Conservation (phyloP, 2,113 vertebrate species). For the Athene noctua region DNA sequence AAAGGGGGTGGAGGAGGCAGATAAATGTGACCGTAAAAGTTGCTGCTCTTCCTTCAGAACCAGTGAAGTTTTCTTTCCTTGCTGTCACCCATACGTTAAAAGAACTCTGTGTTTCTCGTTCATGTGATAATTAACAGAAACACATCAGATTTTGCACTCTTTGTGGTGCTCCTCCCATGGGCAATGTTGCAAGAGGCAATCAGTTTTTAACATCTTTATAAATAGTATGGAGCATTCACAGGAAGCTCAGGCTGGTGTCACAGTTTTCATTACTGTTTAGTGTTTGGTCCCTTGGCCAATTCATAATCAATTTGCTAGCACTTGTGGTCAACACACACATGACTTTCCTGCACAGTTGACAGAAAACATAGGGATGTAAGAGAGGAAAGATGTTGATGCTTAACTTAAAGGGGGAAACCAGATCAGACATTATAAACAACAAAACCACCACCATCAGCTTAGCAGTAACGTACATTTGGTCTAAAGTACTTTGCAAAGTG, state of each 20-base stretch:
- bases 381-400: background rate
- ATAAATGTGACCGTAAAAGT: background rate
- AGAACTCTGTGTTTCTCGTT: background rate
- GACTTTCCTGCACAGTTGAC: background rate
- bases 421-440: background rate
- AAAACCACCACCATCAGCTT: background rate
- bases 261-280: background rate
- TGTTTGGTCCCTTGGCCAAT: background rate
- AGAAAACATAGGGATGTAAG: background rate
- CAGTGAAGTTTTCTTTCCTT: background rate
- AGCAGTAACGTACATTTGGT: background rate
- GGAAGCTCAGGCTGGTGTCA: background rate
- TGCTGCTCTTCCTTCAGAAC: background rate
- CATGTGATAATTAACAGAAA: background rate
- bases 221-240: background rate
- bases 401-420: background rate
- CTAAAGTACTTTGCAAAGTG: background rate
- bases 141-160: background rate
- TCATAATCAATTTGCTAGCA: background rate
- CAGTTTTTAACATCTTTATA: conserved; percentile 13
- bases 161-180: background rate
- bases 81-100: background rate
- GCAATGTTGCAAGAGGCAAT: background rate
- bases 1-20: background rate
- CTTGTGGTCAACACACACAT: background rate